These are phyloP conservation scores for Lutraria lutraria DNA, from an alignment of 2,888 invertebrate species.

Conservation along the genomic window DNA sequence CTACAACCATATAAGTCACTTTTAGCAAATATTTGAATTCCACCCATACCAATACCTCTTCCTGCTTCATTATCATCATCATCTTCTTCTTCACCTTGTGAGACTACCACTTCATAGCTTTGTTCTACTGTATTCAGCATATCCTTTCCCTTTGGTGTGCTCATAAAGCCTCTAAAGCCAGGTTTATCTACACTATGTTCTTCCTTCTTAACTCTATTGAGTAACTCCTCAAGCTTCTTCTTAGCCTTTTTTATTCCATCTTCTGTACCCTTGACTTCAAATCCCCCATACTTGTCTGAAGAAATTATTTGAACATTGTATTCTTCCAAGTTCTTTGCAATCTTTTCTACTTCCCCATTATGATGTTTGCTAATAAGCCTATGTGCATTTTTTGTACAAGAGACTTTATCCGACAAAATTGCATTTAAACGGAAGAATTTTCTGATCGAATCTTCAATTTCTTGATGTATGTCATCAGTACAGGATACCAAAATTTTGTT, in stretches of 20 bases:
- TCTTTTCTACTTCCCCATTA: conserved; percentile 44
- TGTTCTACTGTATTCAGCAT: conserved; percentile 35
- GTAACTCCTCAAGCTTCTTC: conserved; percentile 24
- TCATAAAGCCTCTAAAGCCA: conserved; percentile 53
- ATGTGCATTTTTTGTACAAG: conserved; percentile 40
- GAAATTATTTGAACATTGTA: conserved; percentile 46
- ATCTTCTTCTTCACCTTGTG: conserved; percentile 22
- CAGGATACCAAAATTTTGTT: conserved; percentile 32
- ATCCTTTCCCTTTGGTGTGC: conserved; percentile 40
- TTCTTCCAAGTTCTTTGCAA: conserved; percentile 46
- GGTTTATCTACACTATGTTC: conserved; percentile 45
- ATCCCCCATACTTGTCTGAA: not conserved
- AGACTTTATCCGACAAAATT: conserved; percentile 39
- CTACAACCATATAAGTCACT: conserved; percentile 35
- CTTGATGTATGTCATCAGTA: conserved; percentile 54
- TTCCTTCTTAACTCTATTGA: conserved; percentile 26
- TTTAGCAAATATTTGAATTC: conserved; percentile 26
- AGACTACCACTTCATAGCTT: conserved; percentile 28
- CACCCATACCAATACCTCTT: not conserved
- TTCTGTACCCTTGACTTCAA: conserved; percentile 49
- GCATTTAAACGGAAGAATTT: conserved; percentile 63
- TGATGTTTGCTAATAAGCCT: conserved; percentile 60
- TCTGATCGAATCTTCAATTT: conserved; percentile 43
- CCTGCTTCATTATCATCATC: not conserved
- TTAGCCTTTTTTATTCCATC: conserved; percentile 37